Conservation (phyloP, 2,797 vertebrate species). For the Prionace glauca region DNA sequence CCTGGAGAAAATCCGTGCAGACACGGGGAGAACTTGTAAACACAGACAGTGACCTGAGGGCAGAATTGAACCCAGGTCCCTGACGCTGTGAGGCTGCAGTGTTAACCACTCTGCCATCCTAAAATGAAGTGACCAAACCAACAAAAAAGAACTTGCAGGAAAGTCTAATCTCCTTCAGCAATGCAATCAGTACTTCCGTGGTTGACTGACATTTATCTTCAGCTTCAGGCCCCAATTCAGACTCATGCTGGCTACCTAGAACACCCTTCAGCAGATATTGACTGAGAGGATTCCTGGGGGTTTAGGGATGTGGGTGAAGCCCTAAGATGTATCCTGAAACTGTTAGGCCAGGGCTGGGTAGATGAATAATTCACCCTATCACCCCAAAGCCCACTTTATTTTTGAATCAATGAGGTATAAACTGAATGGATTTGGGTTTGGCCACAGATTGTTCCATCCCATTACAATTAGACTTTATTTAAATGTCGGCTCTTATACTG, state of each 20-base stretch:
- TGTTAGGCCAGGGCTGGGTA: background rate
- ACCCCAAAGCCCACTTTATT: background rate
- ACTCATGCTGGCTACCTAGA: no score
- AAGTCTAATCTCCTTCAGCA: background rate
- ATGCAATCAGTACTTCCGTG: background rate
- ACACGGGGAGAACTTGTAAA: no score
- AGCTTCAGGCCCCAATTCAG: background rate
- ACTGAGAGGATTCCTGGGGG: background rate
- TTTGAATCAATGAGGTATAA: background rate
- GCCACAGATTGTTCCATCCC: background rate
- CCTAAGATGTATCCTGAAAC: background rate
- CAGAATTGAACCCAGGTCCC: no score
- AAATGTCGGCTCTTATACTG: no score
- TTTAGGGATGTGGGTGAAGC: background rate
- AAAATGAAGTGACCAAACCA: no score
- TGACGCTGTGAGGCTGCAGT: no score
- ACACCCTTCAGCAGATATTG: background rate
- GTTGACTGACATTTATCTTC: background rate
- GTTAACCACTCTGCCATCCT: no score
- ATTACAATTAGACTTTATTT: no score
- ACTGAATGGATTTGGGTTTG: background rate
- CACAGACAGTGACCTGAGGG: no score
- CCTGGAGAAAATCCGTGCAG: no score
- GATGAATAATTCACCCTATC: background rate
- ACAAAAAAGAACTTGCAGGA: no score